Evolutionary conservation across 2,888 invertebrate genomes (phyloP), one percentile per base, ranked within the genome.

Genomic region (Cheilosia variabilis): DNA sequence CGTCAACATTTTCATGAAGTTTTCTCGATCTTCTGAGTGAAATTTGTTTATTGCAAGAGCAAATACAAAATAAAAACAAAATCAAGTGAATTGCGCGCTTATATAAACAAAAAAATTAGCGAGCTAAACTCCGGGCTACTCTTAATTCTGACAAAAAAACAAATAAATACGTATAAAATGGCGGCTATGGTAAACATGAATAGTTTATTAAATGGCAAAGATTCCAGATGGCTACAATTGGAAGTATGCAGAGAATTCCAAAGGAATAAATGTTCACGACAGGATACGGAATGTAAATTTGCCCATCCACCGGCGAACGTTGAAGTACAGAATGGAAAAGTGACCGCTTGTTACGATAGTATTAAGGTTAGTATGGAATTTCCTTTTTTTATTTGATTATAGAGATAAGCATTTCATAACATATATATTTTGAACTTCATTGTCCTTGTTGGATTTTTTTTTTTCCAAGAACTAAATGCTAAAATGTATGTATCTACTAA

Each of bases 321-420:
- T 91, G 99, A 99, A 94, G 98, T 99, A 92, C 99, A 99, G 95
- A 99, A 99, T 94, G 99, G 99, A 93, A 96, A 99, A 92, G 99
- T 99, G 92, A 99, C 99, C 91, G 99, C 99, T 91, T 99, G 99
- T 95, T 99, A 99, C 95, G 99, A 99, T 95, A 99, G 98, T 94
- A 99, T 99, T 94, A 99, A 99, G 98, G 99, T 99, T 94, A 95
- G 96, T 92, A 89, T 75, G 55, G 31, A 41, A 22, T 19, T 57
- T 58, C 47, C n/a, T 71, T 47, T 10, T 47, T 37, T 24, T 6
- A 62, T 31, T 43, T 69, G 53, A 53, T 58, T 53, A 52, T 78
- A 65, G 72, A 43, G 31, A 53, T 79, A 78, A 79, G 34, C 45
- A 72, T 52, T 72, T 72, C 79, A 79, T 79, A 50, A 66, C 31